Conservation (phyloP, 2,888 invertebrate genomes). For the Acleris literana region DNA sequence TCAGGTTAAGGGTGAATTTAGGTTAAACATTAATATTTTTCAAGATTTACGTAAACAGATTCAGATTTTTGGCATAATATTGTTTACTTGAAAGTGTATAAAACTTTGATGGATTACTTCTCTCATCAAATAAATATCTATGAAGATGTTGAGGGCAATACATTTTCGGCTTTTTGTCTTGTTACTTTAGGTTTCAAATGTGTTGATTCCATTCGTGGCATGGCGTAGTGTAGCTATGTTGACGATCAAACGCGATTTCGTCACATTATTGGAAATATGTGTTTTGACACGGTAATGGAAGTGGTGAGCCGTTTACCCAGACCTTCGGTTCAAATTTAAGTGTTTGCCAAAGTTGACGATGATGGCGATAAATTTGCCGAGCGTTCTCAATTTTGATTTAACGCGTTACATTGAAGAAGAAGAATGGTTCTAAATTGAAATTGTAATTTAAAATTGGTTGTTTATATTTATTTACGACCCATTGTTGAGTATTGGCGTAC, state of each 20-base stretch:
- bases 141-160: too few relatives aligned
- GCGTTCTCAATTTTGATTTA: conserved; percentile 1
- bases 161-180: not conserved
- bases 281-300: conserved; percentile 34
- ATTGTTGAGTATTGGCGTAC: too few relatives aligned
- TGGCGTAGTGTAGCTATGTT: not conserved
- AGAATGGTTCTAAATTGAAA: too few relatives aligned
- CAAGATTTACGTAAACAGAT: not conserved
- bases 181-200: not conserved
- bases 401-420: too few relatives aligned
- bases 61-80: too few relatives aligned
- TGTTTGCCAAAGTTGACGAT: not conserved
- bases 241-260: conserved; percentile 20
- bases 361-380: conserved; percentile 12
- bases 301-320: conserved; percentile 25
- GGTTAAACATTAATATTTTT: not conserved
- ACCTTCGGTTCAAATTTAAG: conserved; percentile 24
- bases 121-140: too few relatives aligned
- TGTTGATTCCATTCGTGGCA: not conserved
- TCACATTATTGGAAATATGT: conserved; percentile 28
- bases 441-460: too few relatives aligned
- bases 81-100: too few relatives aligned
- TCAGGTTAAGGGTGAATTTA: not conserved
- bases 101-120: too few relatives aligned
- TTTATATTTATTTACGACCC: too few relatives aligned